These are phyloP conservation scores for Drosophila lacertosa DNA, from an alignment of 1,140 invertebrate species.

Conservation along the genomic window DNA sequence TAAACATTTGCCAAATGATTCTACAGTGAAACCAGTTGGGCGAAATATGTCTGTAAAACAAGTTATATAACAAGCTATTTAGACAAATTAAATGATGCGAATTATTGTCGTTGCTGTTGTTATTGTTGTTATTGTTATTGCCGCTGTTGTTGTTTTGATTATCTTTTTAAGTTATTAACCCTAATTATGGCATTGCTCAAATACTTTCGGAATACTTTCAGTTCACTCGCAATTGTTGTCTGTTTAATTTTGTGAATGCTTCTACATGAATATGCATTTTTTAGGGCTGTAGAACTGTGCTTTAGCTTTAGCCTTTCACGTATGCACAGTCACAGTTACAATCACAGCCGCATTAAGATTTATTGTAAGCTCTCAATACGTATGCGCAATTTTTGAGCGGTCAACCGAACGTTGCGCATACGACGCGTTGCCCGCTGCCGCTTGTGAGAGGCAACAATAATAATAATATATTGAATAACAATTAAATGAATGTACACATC, in stretches of 20 bases:
- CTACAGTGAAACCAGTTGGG: slow-evolving; percentile 1
- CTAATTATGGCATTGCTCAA: slow-evolving; percentile 40
- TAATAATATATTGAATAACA: slow-evolving; percentile 52
- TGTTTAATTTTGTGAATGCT: slow-evolving; percentile 10
- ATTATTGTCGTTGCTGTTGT: slow-evolving; percentile 11
- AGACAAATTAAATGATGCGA: slow-evolving; percentile 3
- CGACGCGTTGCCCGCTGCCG: slow-evolving; percentile 33
- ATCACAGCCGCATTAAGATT: slow-evolving; percentile 20
- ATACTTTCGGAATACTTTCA: slow-evolving; percentile 28
- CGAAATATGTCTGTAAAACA: slow-evolving; percentile 9
- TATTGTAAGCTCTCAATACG: slow-evolving; percentile 11
- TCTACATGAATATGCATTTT: slow-evolving; percentile 15
- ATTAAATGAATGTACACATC: slow-evolving; percentile 73
- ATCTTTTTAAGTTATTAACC: slow-evolving; percentile 31
- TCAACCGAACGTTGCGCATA: slow-evolving; percentile 58
- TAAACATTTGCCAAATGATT: slow-evolving; percentile 3
- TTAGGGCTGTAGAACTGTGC: slow-evolving; percentile 7
- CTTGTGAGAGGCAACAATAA: slow-evolving; percentile 8
- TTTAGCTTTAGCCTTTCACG: slow-evolving; percentile 9
- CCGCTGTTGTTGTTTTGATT: neutral
- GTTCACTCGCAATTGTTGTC: neutral
- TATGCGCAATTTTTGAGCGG: slow-evolving; percentile 49
- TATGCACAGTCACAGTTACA: slow-evolving; percentile 18
- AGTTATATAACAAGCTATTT: slow-evolving; percentile 22
- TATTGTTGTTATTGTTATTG: neutral